Evolutionary conservation across 2,888 invertebrate species (phyloP), one percentile per base, ranked within the genome.

Genomic region (Pterobdella sp.): DNA sequence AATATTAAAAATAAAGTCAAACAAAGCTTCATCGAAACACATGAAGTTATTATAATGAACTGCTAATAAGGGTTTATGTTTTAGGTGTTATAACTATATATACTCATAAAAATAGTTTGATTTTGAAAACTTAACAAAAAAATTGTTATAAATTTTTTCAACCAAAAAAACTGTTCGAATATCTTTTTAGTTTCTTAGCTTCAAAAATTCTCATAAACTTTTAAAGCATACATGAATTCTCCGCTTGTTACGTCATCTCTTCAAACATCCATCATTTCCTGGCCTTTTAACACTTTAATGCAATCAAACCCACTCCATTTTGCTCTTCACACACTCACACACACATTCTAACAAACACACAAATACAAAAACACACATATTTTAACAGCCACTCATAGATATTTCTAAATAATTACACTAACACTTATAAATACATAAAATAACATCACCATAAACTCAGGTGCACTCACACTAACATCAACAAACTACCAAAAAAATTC

Each of bases 251-350:
- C 60, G 4, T n/a, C 60, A 3, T 18, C 26, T 26, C 60, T 26
- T 18, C 18, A 3, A 3, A 22, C 60, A 56, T 56, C 60, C 60
- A 56, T 56, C 60, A 56, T 22, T 56, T 56, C 60, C 10, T 56
- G 26, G 60, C 60, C n/a, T 56, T 22, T 56, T 56, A 56, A 4
- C 60, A 56, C 60, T 18, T 22, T 56, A 56, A 56, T 56, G n/a
- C 60, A 56, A 56, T 56, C 60, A 56, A 22, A 56, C 60, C 60
- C 60, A 56, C 60, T 56, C 60, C 60, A 56, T 56, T 26, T 56
- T 26, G n/a, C 60, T 3, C 60, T 7, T 56, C 60, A n/a, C 10
- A 56, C 60, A 56, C 60, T 26, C 60, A 56, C 4, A 56, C 42
- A 42, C 42, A 42, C 42, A 42, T 18, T 14, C 42, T 14, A 7